Conservation (phyloP, 2,113 vertebrate species). For the Ia io region DNA sequence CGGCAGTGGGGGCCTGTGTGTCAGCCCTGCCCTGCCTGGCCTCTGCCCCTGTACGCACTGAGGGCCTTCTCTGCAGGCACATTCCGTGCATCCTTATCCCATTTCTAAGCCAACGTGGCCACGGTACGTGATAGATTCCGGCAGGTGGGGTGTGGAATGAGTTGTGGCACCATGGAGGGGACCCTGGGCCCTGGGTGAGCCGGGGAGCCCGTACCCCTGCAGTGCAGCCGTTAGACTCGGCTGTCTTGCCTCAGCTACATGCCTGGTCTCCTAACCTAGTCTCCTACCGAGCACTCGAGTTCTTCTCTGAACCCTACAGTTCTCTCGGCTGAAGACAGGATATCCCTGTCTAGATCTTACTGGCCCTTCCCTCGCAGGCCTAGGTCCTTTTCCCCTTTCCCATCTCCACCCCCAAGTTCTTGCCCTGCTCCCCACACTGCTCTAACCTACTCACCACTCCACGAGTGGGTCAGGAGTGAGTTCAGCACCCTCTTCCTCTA, state of each 20-base stretch:
- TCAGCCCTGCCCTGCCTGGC: not conserved
- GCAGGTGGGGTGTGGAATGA: not conserved
- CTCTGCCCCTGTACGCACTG: not conserved
- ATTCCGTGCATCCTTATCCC: not conserved
- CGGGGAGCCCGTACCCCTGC: accelerated
- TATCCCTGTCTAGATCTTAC: not conserved
- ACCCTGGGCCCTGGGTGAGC: not conserved
- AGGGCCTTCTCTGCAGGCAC: not conserved
- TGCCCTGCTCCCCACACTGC: too few species aligned
- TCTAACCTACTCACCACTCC: not conserved
- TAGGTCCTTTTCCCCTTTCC: not conserved
- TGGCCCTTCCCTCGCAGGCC: not conserved
- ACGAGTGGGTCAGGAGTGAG: not conserved
- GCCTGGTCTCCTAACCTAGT: too few species aligned
- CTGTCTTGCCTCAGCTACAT: not conserved
- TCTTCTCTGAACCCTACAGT: not conserved
- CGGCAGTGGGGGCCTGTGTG: not conserved
- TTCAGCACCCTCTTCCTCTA: not conserved
- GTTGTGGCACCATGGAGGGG: too few species aligned
- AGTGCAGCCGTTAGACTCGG: not conserved
- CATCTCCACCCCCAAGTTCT: not conserved
- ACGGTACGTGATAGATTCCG: not conserved
- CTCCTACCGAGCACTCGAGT: not conserved
- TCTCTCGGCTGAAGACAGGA: not conserved
- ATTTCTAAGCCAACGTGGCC: not conserved